These are phyloP conservation scores for Tiliqua scincoides DNA, from an alignment of 2,113 vertebrate genomes.

Conservation along the genomic window DNA sequence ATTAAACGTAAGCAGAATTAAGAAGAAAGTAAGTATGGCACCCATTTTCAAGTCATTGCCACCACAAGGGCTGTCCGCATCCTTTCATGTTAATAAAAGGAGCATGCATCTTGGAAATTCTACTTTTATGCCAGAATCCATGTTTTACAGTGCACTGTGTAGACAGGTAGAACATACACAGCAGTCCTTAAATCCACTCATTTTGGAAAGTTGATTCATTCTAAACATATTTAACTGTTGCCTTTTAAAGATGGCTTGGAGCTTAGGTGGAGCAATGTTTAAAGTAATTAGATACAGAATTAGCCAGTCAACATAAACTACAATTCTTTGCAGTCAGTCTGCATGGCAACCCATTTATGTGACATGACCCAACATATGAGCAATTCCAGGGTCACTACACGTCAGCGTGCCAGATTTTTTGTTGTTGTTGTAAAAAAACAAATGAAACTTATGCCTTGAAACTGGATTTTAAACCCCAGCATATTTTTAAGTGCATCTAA, in stretches of 20 bases:
- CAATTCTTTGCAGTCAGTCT: background rate
- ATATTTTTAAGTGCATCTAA: too few species aligned
- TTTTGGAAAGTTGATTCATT: background rate
- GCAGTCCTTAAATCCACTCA: background rate
- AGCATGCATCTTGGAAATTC: background rate
- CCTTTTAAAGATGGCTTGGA: background rate
- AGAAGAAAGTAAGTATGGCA: background rate
- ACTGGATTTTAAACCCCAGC: background rate
- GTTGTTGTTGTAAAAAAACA: background rate
- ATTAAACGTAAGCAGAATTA: background rate
- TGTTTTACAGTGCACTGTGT: background rate
- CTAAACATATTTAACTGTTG: background rate
- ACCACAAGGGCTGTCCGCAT: background rate
- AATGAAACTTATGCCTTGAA: background rate
- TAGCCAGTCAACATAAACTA: background rate
- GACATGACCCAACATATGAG: background rate
- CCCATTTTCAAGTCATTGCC: background rate
- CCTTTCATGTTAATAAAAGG: background rate
- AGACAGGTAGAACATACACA: background rate
- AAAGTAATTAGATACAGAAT: background rate
- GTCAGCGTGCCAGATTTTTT: background rate
- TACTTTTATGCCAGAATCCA: background rate
- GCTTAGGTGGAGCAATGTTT: background rate
- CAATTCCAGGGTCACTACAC: background rate
- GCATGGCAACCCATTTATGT: background rate